Base-by-base conservation (phyloP, 2,888 invertebrate species). In the Amiota communis region DNA sequence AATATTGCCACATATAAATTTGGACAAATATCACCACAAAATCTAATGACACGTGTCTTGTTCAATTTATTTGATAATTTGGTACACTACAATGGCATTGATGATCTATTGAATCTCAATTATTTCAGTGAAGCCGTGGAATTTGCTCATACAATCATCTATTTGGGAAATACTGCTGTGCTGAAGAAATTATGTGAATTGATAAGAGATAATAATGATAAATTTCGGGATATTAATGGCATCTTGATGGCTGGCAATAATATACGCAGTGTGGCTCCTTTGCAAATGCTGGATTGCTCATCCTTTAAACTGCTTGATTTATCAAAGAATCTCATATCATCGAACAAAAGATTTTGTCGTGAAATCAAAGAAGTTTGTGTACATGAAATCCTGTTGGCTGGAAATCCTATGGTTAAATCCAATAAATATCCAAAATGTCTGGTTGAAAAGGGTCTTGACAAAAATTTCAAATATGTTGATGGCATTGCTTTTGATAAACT, bases 371-470 rank as follows among this genome's bases (percentile, higher is more conserved):
- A 79, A 2, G 70, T 89, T 10, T 83, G 87, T 51, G 86, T 87
- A 2, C 80, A 83, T 17, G 78, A 87, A 11, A 36, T 88, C 2
- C 72, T 78, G 9, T 73, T 88, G 9, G 78, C 80, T 8, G 81
- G 84, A 6, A 88, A 88, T 82, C 87, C 88, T 0, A 57, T 88
- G 0, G 82, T 79, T 1, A 85, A 80, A 23, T 74, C 74, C 1
- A n/a, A 76, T 1, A 78, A 79, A n/a, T 89, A 87, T 78, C 88
- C 89, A 0, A 79, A 82, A 12, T 87, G 84, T 57, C 72, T 88
- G 53, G 81, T 81, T 46, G 77, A 85, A 0, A 17, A 65, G 11
- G 17, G 49, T 11, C 74, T 89, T 56, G 74, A 77, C 3, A 72
- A 75, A 2, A 89, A 89, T 67, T 87, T 89, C 68, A 73, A 80